phyloP scores from a whole-genome alignment of 1,140 invertebrate species.

The Watersipora subatra region DNA sequence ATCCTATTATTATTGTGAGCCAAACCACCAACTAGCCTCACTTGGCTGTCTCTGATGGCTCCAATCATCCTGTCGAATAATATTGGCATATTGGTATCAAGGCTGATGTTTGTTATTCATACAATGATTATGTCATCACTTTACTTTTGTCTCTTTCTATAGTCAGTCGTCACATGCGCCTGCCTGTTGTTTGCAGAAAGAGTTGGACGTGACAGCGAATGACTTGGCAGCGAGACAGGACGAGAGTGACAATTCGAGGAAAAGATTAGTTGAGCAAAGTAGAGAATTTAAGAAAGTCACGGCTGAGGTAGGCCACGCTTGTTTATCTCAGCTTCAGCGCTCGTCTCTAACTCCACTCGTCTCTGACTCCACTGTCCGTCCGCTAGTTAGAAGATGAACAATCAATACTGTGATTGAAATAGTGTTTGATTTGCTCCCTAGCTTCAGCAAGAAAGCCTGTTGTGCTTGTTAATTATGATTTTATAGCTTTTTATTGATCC shows the following conservation, averaged over 20 bases:
- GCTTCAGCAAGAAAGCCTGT: not conserved
- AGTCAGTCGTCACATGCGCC: too few species aligned
- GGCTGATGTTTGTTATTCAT: too few species aligned
- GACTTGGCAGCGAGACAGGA: conserved; percentile 45
- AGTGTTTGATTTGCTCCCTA: not conserved
- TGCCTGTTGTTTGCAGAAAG: conserved; percentile 44
- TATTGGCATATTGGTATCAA: too few species aligned
- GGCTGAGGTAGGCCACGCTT: conserved; percentile 36
- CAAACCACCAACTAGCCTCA: too few species aligned
- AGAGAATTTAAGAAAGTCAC: conserved; percentile 47
- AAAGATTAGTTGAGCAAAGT: conserved; percentile 44
- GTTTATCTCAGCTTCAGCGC: not conserved
- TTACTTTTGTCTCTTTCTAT: too few species aligned
- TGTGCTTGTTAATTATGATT: not conserved
- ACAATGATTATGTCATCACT: too few species aligned
- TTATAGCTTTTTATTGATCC: not conserved
- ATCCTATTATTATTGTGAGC: too few species aligned
- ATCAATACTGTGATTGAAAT: not conserved
- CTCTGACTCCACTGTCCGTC: too few species aligned
- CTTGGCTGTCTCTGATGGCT: too few species aligned
- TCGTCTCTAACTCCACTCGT: too few species aligned
- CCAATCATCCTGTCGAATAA: too few species aligned
- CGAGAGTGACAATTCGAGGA: conserved; percentile 44
- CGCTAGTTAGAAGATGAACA: too few species aligned
- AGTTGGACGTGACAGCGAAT: conserved; percentile 45